Percentiles rank a stretch among this genome's conserved stretches.
Evolutionary conservation across 2,113 vertebrate species (phyloP).

Genomic region (Sterna hirundo): DNA sequence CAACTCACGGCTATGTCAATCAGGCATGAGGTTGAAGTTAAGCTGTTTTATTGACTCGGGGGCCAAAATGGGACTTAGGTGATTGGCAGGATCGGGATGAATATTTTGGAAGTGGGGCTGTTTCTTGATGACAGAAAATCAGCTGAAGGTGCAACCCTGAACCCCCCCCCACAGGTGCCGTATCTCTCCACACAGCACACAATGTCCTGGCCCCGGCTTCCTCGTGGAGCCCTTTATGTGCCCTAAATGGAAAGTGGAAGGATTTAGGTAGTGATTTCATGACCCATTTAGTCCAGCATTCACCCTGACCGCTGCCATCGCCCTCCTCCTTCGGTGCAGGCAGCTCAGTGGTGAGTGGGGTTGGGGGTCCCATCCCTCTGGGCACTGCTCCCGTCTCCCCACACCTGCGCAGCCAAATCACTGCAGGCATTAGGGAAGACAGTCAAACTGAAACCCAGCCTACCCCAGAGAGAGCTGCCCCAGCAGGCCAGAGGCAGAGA

Average conservation of each 20-base stretch:
- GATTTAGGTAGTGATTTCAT: neutral
- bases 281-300: neutral
- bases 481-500: neutral
- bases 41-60: neutral
- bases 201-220: neutral
- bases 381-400: neutral
- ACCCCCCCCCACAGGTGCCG: accelerated
- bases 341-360: neutral
- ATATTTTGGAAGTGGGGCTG: neutral
- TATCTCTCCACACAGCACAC: neutral
- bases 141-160: neutral
- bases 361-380: neutral
- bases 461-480: neutral
- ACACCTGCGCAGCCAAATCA: accelerated
- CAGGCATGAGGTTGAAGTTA: neutral
- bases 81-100: neutral
- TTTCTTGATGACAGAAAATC: neutral
- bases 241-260: neutral
- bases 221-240: neutral
- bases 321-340: neutral
- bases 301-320: neutral
- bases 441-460: neutral
- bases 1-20: neutral
- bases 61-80: neutral
- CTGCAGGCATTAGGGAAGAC: neutral